Conservation (phyloP, 2,797 vertebrate genomes). For the Falco biarmicus region DNA sequence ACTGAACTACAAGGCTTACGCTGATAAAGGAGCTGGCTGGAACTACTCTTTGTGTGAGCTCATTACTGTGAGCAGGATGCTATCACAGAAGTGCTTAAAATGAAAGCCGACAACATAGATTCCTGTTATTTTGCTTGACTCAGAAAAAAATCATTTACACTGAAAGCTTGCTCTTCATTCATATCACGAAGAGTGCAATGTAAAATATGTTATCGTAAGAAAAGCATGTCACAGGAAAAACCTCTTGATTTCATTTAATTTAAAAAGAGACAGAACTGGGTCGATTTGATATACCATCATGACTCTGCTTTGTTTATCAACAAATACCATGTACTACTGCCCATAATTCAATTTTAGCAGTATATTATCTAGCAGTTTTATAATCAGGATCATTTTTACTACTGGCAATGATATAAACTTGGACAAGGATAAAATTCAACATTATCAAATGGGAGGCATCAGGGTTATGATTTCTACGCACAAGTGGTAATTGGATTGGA, state of each 20-base stretch:
- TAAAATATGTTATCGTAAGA: background rate
- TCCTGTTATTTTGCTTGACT: background rate
- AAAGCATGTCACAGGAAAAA: background rate
- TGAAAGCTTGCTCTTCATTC: background rate
- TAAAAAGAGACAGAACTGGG: background rate
- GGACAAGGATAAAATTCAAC: background rate
- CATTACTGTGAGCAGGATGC: background rate
- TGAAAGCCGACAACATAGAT: background rate
- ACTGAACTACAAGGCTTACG: background rate
- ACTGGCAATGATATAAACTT: background rate
- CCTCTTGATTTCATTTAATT: background rate
- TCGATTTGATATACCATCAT: background rate
- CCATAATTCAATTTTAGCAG: background rate
- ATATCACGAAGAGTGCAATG: background rate
- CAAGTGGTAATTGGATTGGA: slow-evolving; percentile 27
- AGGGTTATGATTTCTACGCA: slow-evolving; percentile 57
- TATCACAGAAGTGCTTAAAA: background rate
- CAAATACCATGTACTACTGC: background rate
- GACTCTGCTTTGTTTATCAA: background rate
- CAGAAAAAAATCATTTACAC: background rate
- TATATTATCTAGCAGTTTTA: background rate
- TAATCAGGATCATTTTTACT: background rate
- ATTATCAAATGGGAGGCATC: slow-evolving; percentile 9
- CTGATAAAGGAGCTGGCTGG: background rate
- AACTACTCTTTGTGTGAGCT: background rate